A percentile compares a stretch with the other conserved stretches of the same genome.
phyloP scores from a whole-genome alignment of 2,797 vertebrate species.

The Acipenser transmontanus region DNA sequence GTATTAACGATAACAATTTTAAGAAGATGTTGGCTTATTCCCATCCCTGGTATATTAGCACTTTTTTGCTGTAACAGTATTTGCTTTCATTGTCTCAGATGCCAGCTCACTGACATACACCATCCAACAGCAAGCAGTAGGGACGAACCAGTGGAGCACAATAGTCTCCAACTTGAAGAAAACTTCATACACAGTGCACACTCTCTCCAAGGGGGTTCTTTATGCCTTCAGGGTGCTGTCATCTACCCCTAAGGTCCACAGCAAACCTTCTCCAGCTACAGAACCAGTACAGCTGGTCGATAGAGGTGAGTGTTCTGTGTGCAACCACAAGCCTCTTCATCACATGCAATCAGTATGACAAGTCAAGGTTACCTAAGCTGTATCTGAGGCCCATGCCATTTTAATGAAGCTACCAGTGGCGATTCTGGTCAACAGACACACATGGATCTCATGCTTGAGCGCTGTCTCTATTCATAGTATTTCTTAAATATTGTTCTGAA shows the following conservation, averaged over 20 bases:
- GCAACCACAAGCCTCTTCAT: background rate
- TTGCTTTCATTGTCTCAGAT: conserved; percentile 54
- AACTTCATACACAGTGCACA: conserved; percentile 65
- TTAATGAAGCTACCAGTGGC: background rate
- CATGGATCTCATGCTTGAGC: no score
- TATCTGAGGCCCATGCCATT: no score
- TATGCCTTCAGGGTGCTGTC: conserved; percentile 88
- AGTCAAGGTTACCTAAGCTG: background rate
- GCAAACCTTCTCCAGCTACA: conserved; percentile 80
- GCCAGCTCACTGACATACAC: conserved; percentile 78
- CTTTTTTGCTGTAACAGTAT: no score
- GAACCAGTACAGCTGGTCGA: conserved; percentile 80
- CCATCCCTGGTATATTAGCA: no score
- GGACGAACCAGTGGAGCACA: conserved; percentile 85
- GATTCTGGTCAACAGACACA: no score
- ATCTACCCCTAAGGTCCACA: conserved; percentile 82
- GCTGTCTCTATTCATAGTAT: no score
- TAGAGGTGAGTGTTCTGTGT: conserved; percentile 50
- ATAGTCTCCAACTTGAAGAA: conserved; percentile 74
- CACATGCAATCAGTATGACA: background rate
- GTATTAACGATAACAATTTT: no score
- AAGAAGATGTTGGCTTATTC: no score
- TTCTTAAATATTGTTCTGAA: no score
- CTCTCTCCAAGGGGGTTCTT: conserved; percentile 76
- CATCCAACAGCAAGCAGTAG: conserved; percentile 88